These are phyloP conservation scores for Parochlus steinenii DNA, from an alignment of 2,888 invertebrate species.

Conservation along the genomic window DNA sequence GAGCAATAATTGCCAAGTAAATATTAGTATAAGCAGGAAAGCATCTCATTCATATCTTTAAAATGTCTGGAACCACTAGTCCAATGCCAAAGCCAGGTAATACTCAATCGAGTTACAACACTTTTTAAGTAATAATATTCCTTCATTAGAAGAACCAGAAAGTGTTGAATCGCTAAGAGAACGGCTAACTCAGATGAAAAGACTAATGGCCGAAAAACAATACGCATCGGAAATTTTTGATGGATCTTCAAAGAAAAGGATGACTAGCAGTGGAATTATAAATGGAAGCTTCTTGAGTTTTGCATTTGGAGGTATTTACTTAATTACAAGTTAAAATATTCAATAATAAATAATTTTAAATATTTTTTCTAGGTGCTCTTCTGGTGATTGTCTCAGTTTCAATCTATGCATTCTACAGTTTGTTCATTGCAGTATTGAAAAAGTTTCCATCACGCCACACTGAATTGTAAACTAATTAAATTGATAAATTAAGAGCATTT, in stretches of 20 bases:
- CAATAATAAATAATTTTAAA: too few relatives aligned
- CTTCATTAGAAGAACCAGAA: constrained; percentile 34
- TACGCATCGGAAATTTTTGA: constrained; percentile 20
- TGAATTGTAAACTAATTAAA: constrained; percentile 43
- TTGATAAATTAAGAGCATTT: too few relatives aligned
- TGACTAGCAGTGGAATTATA: constrained; percentile 42
- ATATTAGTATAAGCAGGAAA: too few relatives aligned
- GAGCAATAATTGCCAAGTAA: too few relatives aligned
- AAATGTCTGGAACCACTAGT: too few relatives aligned
- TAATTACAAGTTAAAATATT: too few relatives aligned
- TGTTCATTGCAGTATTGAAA: constrained; percentile 63
- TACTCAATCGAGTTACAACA: not conserved
- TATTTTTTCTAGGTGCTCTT: too few relatives aligned
- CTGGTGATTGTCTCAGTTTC: constrained; percentile 65
- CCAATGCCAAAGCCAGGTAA: too few relatives aligned
- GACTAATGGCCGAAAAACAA: constrained; percentile 57
- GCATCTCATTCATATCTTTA: too few relatives aligned
- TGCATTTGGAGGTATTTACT: constrained; percentile 62
- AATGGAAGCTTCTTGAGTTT: constrained; percentile 69
- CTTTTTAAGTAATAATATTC: not conserved
- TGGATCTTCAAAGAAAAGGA: constrained; percentile 23
- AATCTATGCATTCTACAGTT: constrained; percentile 69
- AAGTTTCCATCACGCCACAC: constrained; percentile 68
- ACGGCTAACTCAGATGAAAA: constrained; percentile 62
- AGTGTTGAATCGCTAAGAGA: constrained; percentile 68